A percentile compares a stretch with the other conserved stretches of the same genome.
Conservation (phyloP, 2,888 invertebrate genomes). For the Microdon myrmicae region DNA sequence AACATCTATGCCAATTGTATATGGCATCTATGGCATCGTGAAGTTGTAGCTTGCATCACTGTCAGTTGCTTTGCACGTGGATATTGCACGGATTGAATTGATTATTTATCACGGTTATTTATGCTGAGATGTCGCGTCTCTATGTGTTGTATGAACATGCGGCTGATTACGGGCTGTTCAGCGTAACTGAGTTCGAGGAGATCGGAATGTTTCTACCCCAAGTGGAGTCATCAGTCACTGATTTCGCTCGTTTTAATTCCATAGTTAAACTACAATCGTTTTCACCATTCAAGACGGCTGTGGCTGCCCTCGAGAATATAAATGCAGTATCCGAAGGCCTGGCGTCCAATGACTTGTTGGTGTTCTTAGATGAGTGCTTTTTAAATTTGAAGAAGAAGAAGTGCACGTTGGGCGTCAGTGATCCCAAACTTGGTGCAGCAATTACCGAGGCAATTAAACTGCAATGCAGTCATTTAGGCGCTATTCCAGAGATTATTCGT, state of each 20-base stretch:
- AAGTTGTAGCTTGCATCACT: too few relatives aligned
- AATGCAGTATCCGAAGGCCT: conserved; percentile 97
- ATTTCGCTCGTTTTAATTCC: conserved; percentile 87
- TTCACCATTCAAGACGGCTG: conserved; percentile 92
- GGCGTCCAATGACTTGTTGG: conserved; percentile 86
- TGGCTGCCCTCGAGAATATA: conserved; percentile 93
- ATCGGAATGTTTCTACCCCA: conserved; percentile 88
- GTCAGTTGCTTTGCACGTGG: too few relatives aligned
- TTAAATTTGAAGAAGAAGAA: conserved; percentile 83
- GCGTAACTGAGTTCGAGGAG: conserved; percentile 95
- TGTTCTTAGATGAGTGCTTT: conserved; percentile 82
- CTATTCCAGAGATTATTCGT: conserved; percentile 89
- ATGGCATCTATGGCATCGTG: too few relatives aligned
- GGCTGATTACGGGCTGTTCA: conserved; percentile 93
- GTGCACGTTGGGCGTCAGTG: conserved; percentile 82
- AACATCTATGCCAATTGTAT: too few relatives aligned
- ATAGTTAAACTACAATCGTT: conserved; percentile 91
- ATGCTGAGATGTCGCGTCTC: conserved; percentile 68
- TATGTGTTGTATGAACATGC: conserved; percentile 95
- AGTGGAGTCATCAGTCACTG: conserved; percentile 88
- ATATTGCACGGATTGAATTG: too few relatives aligned
- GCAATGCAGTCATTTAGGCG: conserved; percentile 86
- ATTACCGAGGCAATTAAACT: conserved; percentile 86
- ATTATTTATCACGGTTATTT: too few relatives aligned
- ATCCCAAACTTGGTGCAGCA: conserved; percentile 90